Evolutionary conservation across 2,113 vertebrate genomes (phyloP).

Genomic region (Trogon surrucura): DNA sequence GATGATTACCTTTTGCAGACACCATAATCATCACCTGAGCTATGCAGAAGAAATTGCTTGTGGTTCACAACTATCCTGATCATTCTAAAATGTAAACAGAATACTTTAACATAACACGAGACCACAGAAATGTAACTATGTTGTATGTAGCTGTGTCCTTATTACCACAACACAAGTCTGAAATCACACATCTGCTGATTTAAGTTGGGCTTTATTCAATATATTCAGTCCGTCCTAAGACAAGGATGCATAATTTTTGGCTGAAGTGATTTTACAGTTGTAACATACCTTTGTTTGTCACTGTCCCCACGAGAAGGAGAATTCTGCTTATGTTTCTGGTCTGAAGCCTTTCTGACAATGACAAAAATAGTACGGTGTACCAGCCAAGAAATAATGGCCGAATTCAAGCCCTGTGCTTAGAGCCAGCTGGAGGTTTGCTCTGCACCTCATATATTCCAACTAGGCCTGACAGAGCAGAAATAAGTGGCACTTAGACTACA

Average conservation of each 20-base stretch:
- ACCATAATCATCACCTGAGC: neutral
- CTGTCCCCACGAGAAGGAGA: neutral
- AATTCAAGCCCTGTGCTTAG: neutral
- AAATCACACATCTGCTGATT: neutral
- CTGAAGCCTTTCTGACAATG: constrained; percentile 5
- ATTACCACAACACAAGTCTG: neutral
- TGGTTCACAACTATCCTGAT: neutral
- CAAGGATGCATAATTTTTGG: neutral
- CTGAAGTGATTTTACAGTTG: neutral
- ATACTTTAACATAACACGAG: neutral
- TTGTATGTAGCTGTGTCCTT: neutral
- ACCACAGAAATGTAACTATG: neutral
- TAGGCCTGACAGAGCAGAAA: neutral
- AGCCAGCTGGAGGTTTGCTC: neutral
- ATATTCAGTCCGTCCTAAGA: neutral
- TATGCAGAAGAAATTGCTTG: neutral
- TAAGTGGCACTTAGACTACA: neutral
- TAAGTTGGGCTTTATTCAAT: neutral
- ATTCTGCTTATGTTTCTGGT: neutral
- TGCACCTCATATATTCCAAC: neutral
- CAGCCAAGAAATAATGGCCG: constrained; percentile 23
- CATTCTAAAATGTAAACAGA: neutral
- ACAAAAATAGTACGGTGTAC: neutral
- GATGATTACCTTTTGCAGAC: neutral
- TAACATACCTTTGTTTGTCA: neutral